These are phyloP conservation scores for Bembecia ichneumoniformis DNA, from an alignment of 2,888 invertebrate species.

Conservation along the genomic window DNA sequence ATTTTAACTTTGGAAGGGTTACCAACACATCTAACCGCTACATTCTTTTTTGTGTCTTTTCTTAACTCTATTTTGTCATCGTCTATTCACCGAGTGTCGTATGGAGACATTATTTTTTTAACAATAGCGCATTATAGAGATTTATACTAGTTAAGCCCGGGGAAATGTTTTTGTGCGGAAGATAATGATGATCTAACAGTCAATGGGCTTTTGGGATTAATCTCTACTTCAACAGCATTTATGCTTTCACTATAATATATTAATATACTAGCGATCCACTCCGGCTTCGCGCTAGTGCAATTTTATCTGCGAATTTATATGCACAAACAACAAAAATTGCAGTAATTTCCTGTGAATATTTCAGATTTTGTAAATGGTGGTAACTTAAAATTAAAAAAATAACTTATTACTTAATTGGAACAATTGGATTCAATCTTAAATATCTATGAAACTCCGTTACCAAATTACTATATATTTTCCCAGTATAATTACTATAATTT, in stretches of 20 bases:
- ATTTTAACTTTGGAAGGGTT: slow-evolving; percentile 38
- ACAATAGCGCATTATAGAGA: slow-evolving; percentile 27
- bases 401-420: no score
- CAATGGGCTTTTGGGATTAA: slow-evolving; percentile 20
- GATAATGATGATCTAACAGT: slow-evolving; percentile 36
- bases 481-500: no score
- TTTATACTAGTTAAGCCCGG: slow-evolving; percentile 24
- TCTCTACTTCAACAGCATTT: not conserved
- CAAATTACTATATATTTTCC: no score
- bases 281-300: no score
- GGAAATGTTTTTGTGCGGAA: slow-evolving; percentile 24
- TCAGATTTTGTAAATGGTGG: no score
- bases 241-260: not conserved
- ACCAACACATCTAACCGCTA: slow-evolving; percentile 36
- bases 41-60: slow-evolving; percentile 23
- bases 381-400: no score
- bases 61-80: slow-evolving; percentile 25
- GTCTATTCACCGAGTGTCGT: slow-evolving; percentile 14
- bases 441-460: no score
- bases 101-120: slow-evolving; percentile 13
- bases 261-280: no score
- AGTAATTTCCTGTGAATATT: no score
- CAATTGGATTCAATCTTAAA: no score
- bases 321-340: no score
- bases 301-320: no score